Evolutionary conservation across 2,797 vertebrate species (phyloP), one percentile per base, ranked within the genome.

Genomic region (Sciaenops ocellatus): DNA sequence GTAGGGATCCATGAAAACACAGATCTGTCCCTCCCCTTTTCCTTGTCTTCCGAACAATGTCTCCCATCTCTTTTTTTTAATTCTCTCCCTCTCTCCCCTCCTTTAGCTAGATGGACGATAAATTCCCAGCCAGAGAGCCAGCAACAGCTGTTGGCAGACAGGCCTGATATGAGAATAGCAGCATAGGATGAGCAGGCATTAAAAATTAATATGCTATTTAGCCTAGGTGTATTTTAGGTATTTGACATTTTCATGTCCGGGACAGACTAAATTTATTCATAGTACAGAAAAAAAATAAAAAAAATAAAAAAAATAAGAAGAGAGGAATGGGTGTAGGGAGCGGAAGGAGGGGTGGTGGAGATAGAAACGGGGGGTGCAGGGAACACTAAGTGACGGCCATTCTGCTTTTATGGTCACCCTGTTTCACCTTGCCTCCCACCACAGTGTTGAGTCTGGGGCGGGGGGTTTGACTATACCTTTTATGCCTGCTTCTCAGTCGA

Each of bases 141-240:
- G 95, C 95, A 96, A 96, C 95, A 96, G 95, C 95, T 96, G 95
- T 96, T 95, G 95, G 95, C 95, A 96, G 95, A 95, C 95, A 94
- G 95, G 94, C 93, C 94, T 95, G 95, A 95, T 96, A 96, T 96
- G 95, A 96, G 95, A 96, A 96, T 95, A 96, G 95, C 95, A 96
- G 95, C 95, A 95, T 95, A 95, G 94, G 95, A 96, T 95, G 95
- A 96, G 93, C 94, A 88, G 92, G 94, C 95, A 96, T 96, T 96
- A 96, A 96, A 96, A 95, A 96, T 96, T 96, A 95, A 96, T 96
- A 96, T 94, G 95, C 95, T 96, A 96, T 96, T 96, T 96, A 96
- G 95, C 95, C 94, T 95, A 95, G 95, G 95, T 96, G 95, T 96
- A 96, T 96, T 96, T 96, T 96, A 96, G 95, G 95, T 96, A 95